Evolutionary conservation across 2,113 vertebrate species (phyloP).

Genomic region (Pelodiscus sinensis): DNA sequence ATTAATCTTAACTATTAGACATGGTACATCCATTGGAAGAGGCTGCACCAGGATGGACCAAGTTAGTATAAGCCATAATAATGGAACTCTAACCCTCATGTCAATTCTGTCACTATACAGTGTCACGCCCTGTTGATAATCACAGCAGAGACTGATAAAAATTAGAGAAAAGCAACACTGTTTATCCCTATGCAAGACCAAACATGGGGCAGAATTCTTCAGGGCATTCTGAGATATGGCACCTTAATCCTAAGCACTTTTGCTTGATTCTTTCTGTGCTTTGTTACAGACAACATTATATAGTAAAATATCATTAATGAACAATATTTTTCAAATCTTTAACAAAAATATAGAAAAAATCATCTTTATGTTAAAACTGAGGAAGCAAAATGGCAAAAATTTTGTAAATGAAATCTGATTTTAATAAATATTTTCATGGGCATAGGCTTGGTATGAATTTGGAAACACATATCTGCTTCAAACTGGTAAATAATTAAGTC

Average conservation of each 20-base stretch:
- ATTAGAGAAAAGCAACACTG: constrained; percentile 10
- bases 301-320: constrained; percentile 1
- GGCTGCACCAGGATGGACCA: background rate
- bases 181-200: constrained; percentile 11
- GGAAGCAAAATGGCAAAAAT: background rate
- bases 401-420: background rate
- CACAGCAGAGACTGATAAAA: constrained; percentile 6
- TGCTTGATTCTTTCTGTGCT: background rate
- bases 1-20: constrained; percentile 41
- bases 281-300: background rate
- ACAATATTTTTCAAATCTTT: constrained; percentile 15
- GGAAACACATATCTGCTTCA: constrained; percentile 6
- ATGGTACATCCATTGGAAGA: background rate
- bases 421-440: background rate
- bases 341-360: background rate
- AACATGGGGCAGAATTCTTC: background rate
- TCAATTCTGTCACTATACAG: constrained; percentile 41
- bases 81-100: constrained; percentile 1
- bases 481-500: constrained; percentile 54
- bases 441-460: background rate
- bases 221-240: background rate
- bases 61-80: constrained; percentile 13
- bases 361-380: background rate
- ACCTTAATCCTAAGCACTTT: background rate
- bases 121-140: constrained; percentile 8